Evolutionary conservation across 35 echinoderm and acorn worm species (phyloP).

Genomic region (Heliocidaris erythrogramma): DNA sequence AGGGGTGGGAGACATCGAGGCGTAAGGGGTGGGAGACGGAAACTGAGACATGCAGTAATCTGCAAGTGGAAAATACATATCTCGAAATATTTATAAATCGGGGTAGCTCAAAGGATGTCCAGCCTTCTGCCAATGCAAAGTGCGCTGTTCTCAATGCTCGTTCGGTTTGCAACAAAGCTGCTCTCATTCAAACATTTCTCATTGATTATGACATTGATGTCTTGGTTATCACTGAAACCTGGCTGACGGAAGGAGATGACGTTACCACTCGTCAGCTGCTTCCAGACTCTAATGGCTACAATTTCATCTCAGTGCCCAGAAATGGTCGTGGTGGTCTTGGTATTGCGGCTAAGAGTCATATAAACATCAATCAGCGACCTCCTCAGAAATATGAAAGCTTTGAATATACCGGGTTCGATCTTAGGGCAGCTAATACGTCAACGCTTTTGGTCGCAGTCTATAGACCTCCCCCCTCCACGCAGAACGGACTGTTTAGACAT

Average conservation of each 20-base stretch:
- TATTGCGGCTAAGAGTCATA: background rate
- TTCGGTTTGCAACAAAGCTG: too few relatives aligned
- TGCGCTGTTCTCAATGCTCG: background rate
- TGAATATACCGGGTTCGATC: background rate
- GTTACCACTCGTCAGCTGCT: background rate
- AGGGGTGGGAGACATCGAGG: constrained; percentile 7
- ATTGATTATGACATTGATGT: background rate
- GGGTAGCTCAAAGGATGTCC: background rate
- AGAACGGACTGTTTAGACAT: background rate
- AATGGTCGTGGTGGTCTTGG: constrained; percentile 9
- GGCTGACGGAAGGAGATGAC: background rate
- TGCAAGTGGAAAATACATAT: background rate
- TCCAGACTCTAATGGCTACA: background rate
- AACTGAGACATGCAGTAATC: background rate
- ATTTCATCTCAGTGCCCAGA: background rate
- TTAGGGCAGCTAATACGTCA: background rate
- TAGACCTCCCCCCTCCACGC: background rate
- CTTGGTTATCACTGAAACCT: background rate
- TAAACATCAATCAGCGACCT: background rate
- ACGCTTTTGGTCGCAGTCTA: constrained; percentile 2
- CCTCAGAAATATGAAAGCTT: background rate
- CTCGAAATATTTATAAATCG: background rate
- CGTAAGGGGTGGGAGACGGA: constrained; percentile 1
- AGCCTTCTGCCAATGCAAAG: background rate
- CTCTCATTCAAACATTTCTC: constrained; percentile 13